Conservation (phyloP, 2,888 invertebrate genomes). For the Pterostichus niger region DNA sequence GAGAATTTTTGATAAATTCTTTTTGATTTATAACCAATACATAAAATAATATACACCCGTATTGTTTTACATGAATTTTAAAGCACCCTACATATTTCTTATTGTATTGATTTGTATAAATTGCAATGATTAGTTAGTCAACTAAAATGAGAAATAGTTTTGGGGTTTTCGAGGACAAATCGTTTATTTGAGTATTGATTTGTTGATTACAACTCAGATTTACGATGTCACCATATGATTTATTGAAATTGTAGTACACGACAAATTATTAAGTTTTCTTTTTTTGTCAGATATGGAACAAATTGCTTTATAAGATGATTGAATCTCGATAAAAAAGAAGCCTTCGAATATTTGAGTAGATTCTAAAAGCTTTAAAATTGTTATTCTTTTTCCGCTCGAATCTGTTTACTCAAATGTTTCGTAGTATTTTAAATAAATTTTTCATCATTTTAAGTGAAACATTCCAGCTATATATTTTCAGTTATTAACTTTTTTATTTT, state of each 20-base stretch:
- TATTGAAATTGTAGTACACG: slow-evolving; percentile 16
- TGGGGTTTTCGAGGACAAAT: background rate
- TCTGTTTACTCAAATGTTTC: slow-evolving; percentile 6
- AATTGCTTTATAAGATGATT: slow-evolving; percentile 49
- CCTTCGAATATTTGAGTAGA: slow-evolving; percentile 37
- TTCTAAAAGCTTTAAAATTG: slow-evolving; percentile 45
- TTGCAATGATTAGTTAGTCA: slow-evolving; percentile 17
- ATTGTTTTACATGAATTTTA: no score
- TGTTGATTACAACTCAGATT: slow-evolving; percentile 5
- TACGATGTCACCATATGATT: slow-evolving; percentile 31
- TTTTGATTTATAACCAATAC: no score
- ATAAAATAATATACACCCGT: no score
- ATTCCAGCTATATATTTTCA: background rate
- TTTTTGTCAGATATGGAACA: slow-evolving; percentile 8
- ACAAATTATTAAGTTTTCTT: slow-evolving; percentile 21
- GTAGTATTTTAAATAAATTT: background rate
- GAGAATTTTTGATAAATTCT: no score
- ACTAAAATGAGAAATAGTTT: slow-evolving; percentile 24
- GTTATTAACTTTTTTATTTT: no score
- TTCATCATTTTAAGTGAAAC: background rate
- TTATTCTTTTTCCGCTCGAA: slow-evolving; percentile 20
- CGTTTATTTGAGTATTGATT: slow-evolving; percentile 27
- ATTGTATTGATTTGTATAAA: background rate
- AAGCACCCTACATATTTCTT: no score
- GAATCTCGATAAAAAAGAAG: slow-evolving; percentile 31